These are phyloP conservation scores for Triplophysa yarkandensis DNA, from an alignment of 2,797 vertebrate species.

Conservation along the genomic window DNA sequence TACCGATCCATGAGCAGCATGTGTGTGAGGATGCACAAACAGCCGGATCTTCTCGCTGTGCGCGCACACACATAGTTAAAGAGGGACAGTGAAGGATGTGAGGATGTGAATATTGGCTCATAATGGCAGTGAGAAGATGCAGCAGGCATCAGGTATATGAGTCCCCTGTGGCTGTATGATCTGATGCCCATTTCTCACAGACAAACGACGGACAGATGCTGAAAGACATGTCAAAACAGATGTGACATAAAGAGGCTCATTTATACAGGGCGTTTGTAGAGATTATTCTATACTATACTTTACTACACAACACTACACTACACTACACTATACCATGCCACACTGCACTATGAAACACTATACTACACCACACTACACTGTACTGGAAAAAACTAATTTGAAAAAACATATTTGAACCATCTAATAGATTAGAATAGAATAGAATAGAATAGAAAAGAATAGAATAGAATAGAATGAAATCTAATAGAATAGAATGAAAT, in stretches of 20 bases:
- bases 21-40: constrained; percentile 16
- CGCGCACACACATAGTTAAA: constrained; percentile 8
- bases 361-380: too few relatives aligned
- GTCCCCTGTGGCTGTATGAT: constrained; percentile 14
- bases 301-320: too few relatives aligned
- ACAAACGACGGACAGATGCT: constrained; percentile 10
- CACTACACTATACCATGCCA: too few relatives aligned
- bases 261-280: neutral
- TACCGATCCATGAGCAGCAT: constrained; percentile 15
- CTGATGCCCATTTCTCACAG: constrained; percentile 26
- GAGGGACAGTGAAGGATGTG: constrained; percentile 16
- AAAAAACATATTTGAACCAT: too few relatives aligned
- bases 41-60: neutral
- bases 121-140: constrained; percentile 25
- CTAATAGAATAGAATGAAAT: too few relatives aligned
- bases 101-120: constrained; percentile 27
- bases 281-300: too few relatives aligned
- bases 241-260: neutral
- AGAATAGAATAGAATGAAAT: too few relatives aligned
- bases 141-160: constrained; percentile 21
- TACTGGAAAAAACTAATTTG: too few relatives aligned
- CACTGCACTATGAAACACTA: too few relatives aligned
- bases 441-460: too few relatives aligned
- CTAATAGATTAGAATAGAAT: too few relatives aligned
- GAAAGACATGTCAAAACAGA: constrained; percentile 23